These are phyloP conservation scores for Cabera pusaria DNA, from an alignment of 2,888 invertebrate genomes.

Conservation along the genomic window DNA sequence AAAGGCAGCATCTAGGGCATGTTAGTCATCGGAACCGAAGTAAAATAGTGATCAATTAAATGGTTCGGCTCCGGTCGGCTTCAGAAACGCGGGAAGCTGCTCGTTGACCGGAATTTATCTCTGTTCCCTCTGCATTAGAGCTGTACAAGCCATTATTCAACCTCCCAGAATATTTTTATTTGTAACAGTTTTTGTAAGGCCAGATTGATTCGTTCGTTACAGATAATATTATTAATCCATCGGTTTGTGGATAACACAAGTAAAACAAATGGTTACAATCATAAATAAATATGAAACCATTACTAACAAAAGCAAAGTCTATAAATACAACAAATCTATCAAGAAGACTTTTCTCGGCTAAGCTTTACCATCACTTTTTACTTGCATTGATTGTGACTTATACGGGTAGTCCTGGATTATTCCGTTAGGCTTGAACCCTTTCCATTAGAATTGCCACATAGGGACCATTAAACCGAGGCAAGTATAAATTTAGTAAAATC, in stretches of 20 bases:
- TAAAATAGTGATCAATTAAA: conserved; percentile 47
- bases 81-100: conserved; percentile 41
- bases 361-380: conserved; percentile 42
- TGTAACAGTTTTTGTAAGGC: conserved; percentile 12
- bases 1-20: conserved; percentile 27
- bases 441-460: conserved; percentile 51
- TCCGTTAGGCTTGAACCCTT: conserved; percentile 47
- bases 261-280: too few species aligned
- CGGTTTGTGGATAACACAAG: conserved; percentile 5
- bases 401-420: conserved; percentile 48
- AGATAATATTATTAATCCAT: conserved; percentile 2
- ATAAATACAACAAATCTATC: conserved; percentile 10
- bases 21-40: conserved; percentile 30
- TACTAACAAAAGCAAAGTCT: conserved; percentile 10
- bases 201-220: neutral
- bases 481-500: conserved; percentile 51
- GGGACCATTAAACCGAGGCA: conserved; percentile 52
- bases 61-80: conserved; percentile 48
- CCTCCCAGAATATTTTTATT: conserved; percentile 37
- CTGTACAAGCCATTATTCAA: conserved; percentile 42
- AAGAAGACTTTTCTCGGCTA: conserved; percentile 21
- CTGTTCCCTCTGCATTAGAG: conserved; percentile 29
- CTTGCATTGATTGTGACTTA: conserved; percentile 56
- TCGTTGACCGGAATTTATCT: conserved; percentile 62
- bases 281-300: too few species aligned